Evolutionary conservation across 2,888 invertebrate species (phyloP), one percentile per base, ranked within the genome.

Genomic region (Amphipoea oculea): DNA sequence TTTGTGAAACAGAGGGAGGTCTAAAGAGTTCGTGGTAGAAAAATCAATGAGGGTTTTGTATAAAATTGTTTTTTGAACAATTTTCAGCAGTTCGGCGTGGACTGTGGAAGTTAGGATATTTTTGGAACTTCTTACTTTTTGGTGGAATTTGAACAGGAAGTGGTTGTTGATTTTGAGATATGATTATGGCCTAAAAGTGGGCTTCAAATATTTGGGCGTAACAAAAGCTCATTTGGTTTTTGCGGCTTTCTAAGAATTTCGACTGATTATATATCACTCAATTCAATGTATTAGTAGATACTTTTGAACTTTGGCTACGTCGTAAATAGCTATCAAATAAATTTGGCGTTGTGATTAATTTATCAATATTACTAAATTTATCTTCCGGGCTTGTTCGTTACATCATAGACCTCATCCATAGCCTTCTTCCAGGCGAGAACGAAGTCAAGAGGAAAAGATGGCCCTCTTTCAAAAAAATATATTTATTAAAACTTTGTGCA

Each of bases 1-100:
- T 90, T 90, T 88, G 85, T 85, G 76, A 82, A 87, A 80, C 68
- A 73, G 63, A 75, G 65, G 82, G 85, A 74, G 65, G 68, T 70
- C 85, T 78, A 84, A 86, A 86, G 78, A 85, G 79, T 81, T 78
- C 51, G 72, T 73, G 69, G 67, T 40, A 40, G 74, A 83, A 86
- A 86, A 89, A 88, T 86, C 88, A 85, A 80, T 85, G 84, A 81
- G 81, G 74, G 75, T 73, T 83, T 89, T 82, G 80, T 75, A 72
- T 71, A 62, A 82, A 87, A 86, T 82, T 84, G 71, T 77, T 83
- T 81, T 79, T 82, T 67, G n/a, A 88, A 84, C 75, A 81, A 76
- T 83, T 81, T 81, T 57, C n/a, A 29, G 63, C 69, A 17, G 68
- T 63, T 60, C 29, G n/a, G 29, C 12, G 12, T 69, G 20, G 36